A percentile compares a stretch with the other conserved stretches of the same genome.
Conservation (phyloP, 1,140 invertebrate species). For the Psix sp. region DNA sequence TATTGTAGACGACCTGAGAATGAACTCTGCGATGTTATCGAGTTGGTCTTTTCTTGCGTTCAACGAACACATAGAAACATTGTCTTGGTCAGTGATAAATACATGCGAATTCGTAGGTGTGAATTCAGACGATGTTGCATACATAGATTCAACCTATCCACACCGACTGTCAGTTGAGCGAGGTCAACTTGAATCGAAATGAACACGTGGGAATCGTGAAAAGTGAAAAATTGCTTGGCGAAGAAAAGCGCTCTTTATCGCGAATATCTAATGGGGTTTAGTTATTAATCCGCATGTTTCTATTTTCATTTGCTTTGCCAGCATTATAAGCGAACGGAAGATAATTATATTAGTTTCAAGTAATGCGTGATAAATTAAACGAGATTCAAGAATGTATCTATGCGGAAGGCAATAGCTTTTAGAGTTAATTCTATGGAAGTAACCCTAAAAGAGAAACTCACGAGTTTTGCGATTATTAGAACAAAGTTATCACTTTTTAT, state of each 20-base stretch:
- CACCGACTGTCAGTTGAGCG: constrained; percentile 1
- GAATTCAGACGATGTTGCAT: constrained; percentile 14
- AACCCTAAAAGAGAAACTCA: constrained; percentile 14
- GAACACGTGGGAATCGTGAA: constrained; percentile 25
- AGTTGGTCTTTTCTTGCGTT: no score
- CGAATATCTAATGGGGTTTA: constrained; percentile 8
- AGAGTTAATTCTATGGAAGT: constrained; percentile 32
- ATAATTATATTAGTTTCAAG: no score
- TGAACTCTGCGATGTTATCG: no score
- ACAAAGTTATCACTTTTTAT: no score
- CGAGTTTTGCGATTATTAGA: no score
- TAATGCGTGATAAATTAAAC: constrained; percentile 39
- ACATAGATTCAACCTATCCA: background rate
- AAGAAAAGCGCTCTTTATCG: constrained; percentile 17
- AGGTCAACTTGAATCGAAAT: constrained; percentile 22
- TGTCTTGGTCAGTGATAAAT: background rate
- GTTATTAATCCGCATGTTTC: constrained; percentile 15
- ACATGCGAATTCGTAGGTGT: constrained; percentile 5
- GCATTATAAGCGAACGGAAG: no score
- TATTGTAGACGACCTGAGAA: no score
- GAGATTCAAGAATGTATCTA: constrained; percentile 20
- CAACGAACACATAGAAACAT: background rate
- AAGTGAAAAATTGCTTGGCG: constrained; percentile 28
- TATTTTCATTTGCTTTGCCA: constrained; percentile 7
- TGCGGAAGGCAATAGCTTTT: constrained; percentile 29